Percentiles rank a stretch among this genome's conserved stretches.
These are phyloP conservation scores for Polydrusus tereticollis DNA, from an alignment of 2,888 invertebrate genomes.

Conservation along the genomic window DNA sequence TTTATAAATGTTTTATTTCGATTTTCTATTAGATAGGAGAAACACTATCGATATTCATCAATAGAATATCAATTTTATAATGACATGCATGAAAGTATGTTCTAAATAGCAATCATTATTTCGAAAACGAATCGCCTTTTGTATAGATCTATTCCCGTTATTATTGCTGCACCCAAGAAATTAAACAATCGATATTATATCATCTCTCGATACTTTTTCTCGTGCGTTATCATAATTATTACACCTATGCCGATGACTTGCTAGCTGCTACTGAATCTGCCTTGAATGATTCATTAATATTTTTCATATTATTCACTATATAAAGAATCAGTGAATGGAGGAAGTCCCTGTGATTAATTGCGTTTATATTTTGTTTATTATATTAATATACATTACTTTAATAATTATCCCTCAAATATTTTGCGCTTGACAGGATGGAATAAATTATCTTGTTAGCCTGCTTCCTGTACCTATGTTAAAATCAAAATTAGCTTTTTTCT, in stretches of 20 bases:
- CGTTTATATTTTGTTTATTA: slow-evolving; percentile 9
- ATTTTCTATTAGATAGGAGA: neutral
- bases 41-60: neutral
- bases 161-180: too few species aligned
- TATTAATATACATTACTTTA: slow-evolving; percentile 18
- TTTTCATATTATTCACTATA: slow-evolving; percentile 15
- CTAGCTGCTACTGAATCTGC: slow-evolving; percentile 30
- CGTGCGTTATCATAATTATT: slow-evolving; percentile 22
- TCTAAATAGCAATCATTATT: too few species aligned
- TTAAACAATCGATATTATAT: neutral
- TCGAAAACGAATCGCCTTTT: too few species aligned
- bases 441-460: slow-evolving; percentile 6
- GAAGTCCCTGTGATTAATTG: slow-evolving; percentile 4
- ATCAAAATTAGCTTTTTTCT: too few species aligned
- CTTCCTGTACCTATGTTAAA: neutral
- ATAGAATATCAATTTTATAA: neutral
- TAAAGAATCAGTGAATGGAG: neutral
- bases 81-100: too few species aligned
- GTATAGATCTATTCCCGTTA: too few species aligned
- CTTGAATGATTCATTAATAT: slow-evolving; percentile 32
- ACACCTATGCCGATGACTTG: slow-evolving; percentile 45
- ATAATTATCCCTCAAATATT: neutral
- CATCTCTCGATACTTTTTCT: neutral
- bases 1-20: slow-evolving; percentile 31
- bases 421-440: neutral